Base-by-base conservation (phyloP, 2,113 vertebrate genomes). In the Microtus richardsoni region DNA sequence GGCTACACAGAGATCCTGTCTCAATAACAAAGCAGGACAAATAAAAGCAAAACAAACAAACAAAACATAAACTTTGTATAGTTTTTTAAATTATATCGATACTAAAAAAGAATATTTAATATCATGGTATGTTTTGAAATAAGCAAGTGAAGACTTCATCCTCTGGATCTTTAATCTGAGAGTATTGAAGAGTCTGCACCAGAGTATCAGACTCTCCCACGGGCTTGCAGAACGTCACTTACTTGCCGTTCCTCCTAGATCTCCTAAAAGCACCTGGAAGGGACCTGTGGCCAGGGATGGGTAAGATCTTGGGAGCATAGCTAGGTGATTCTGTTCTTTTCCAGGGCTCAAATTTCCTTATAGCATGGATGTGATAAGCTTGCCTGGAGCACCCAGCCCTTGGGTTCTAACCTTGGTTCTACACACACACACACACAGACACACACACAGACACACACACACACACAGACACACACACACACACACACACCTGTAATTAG, bases 61-160 rank as follows among this genome's bases (percentile, higher is more conserved):
- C 4, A 36, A n/a, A 80, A 8, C 47, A 86, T 44, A 58, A 58
- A 52, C 22, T 71, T 71, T 16, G 13, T 54, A 17, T 52, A 71
- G 66, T 17, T 52, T 70, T 36, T n/a, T 11, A 2, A 60, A 9
- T 86, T 49, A 49, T 24, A 47, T n/a, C 49, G 0, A 44, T 22
- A 49, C 41, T 66, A 58, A 58, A 66, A 78, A 87, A 21, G 28
- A 54, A 2, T 44, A 24, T 39, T 79, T 78, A 87, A 36, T 79
- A n/a, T 68, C 60, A 84, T 10, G 85, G 47, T 52, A n/a, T 62
- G 49, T 39, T 91, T 89, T 95, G 41, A 91, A 93, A 78, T 82
- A 70, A 77, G 39, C 30, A 19, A 62, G 41, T 8, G n/a, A 66
- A 36, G 7, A 44, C 2, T 47, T 91, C 44, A 58, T 44, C 49